phyloP scores from a whole-genome alignment of 2,888 invertebrate species.

The Chymomyza procnemis region DNA sequence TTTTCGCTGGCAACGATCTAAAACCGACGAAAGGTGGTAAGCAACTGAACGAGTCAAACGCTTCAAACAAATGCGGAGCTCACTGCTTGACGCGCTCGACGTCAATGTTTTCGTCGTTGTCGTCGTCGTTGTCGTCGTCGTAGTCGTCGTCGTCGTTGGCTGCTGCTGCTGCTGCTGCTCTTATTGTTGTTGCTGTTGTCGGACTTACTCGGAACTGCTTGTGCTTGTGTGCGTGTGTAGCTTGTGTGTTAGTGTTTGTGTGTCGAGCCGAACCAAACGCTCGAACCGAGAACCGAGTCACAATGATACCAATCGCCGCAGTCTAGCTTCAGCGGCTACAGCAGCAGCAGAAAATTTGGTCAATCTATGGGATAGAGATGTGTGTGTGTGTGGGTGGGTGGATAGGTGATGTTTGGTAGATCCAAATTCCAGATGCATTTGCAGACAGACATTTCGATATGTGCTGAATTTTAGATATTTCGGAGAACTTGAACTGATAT shows the following conservation, averaged over 20 bases:
- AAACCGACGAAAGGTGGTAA: slow-evolving; percentile 75
- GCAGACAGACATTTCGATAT: no score
- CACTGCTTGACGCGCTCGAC: neutral
- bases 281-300: neutral
- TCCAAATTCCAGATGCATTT: neutral
- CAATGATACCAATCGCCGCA: neutral
- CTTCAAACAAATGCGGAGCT: neutral
- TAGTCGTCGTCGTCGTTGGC: neutral
- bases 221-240: slow-evolving; percentile 24
- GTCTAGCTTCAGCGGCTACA: no score
- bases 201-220: neutral
- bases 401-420: no score
- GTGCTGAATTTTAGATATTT: no score
- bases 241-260: slow-evolving; percentile 5
- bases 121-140: neutral
- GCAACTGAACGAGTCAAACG: slow-evolving; percentile 63
- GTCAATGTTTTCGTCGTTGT: neutral
- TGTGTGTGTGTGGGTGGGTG: neutral
- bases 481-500: no score
- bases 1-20: slow-evolving; percentile 64
- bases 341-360: neutral
- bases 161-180: neutral
- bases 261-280: slow-evolving; percentile 14
- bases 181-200: neutral
- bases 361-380: neutral